phyloP scores from a whole-genome alignment of 2,797 vertebrate species.

The Melanotaenia nigrans region DNA sequence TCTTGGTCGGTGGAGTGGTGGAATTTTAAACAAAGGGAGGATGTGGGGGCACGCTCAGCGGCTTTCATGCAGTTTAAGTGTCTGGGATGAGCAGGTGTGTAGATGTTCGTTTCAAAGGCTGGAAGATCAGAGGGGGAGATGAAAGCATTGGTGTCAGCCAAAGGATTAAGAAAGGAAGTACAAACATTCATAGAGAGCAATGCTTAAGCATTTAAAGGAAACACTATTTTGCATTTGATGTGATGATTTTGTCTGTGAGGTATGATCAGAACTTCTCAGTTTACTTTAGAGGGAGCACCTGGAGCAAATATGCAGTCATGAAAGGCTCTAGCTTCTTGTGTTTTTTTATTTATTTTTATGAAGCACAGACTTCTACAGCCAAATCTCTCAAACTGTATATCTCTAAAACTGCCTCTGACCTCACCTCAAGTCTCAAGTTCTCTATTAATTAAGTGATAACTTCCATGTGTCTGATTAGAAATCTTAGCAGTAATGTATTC shows the following conservation, averaged over 20 bases:
- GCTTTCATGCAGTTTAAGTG: constrained; percentile 42
- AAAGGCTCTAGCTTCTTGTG: not conserved
- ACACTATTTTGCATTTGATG: constrained; percentile 35
- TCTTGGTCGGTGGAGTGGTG: constrained; percentile 28
- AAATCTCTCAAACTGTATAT: constrained; percentile 7
- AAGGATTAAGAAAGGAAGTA: constrained; percentile 70
- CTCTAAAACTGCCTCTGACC: constrained; percentile 17
- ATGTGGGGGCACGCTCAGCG: constrained; percentile 53
- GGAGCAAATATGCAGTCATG: constrained; percentile 2
- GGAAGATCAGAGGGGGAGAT: constrained; percentile 70
- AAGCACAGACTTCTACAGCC: not conserved
- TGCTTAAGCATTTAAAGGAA: constrained; percentile 32
- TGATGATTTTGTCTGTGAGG: constrained; percentile 31
- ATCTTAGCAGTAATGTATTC: constrained; percentile 5
- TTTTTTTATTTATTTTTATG: not conserved
- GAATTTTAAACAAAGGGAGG: constrained; percentile 74
- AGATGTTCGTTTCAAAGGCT: constrained; percentile 69
- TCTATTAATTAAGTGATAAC: constrained; percentile 39
- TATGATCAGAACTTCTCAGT: constrained; percentile 13
- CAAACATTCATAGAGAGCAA: constrained; percentile 51
- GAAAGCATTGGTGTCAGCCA: constrained; percentile 62
- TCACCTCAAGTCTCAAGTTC: constrained; percentile 16
- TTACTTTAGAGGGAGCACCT: constrained; percentile 25
- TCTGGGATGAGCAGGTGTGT: constrained; percentile 75
- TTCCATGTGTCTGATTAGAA: constrained; percentile 43